Evolutionary conservation across 2,888 invertebrate genomes (phyloP), one percentile per base, ranked within the genome.

Genomic region (Nycteola revayana): DNA sequence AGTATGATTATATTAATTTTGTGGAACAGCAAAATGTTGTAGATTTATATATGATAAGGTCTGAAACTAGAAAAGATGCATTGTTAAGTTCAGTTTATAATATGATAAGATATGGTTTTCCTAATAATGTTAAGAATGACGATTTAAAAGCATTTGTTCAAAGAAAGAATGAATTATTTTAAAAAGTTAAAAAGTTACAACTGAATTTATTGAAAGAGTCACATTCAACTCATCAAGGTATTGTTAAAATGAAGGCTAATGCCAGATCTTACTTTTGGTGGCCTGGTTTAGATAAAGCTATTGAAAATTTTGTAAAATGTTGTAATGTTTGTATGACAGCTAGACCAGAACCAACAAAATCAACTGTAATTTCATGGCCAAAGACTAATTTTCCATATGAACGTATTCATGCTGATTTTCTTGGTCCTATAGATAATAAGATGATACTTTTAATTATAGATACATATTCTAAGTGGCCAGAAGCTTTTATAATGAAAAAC

Each of bases 1-100:
- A 18, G 3, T 18, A 18, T 18, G 18, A 18, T 18, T 18, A 18
- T 30, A 23, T 41, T 10, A 36, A 41, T 27, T 36, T 41, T 36
- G 20, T 41, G 3, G 36, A 41, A 10, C 28, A 27, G 9, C 32
- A 41, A 33, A 32, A 32, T 36, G 30, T 33, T 8, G 28, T 41
- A 7, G 32, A 41, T 27, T 27, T 42, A 17, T 30, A 36, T 17
- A 8, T 27, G 6, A 17, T 42, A 7, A 22, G 36, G 25, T 32
- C 29, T 7, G 42, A 36, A 26, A 42, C 42, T 10, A 36, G 36
- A 10, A 36, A 36, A 25, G 42, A 42, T 30, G 14, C 33, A 17
- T 20, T 31, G 2, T 27, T 42, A 11, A 41, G 41, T 30, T 2
- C 28, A 1, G 25, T 37, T 11, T 32, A 9, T 21, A 37, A 37